Evolutionary conservation across 1,140 invertebrate genomes (phyloP).

Genomic region (Tetragnatha versicolor): DNA sequence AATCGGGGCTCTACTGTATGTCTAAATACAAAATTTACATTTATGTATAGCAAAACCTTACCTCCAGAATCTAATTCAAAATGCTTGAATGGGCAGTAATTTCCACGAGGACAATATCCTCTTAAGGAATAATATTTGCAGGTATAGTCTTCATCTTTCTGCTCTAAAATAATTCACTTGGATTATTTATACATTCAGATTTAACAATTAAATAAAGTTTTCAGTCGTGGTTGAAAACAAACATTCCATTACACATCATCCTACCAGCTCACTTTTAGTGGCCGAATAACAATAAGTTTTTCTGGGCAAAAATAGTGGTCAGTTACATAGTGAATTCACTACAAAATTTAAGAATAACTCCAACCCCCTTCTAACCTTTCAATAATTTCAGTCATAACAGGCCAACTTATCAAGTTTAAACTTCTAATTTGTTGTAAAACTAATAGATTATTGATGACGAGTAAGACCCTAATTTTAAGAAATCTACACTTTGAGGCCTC

Average conservation of each 20-base stretch:
- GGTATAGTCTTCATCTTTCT: slow-evolving; percentile 25
- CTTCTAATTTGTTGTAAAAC: too few relatives aligned
- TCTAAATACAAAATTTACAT: too few relatives aligned
- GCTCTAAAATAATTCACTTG: not conserved
- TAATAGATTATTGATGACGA: too few relatives aligned
- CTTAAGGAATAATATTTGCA: slow-evolving; percentile 39
- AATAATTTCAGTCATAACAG: too few relatives aligned
- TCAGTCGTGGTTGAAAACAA: not conserved
- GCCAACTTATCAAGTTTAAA: too few relatives aligned
- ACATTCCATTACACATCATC: not conserved
- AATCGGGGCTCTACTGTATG: too few relatives aligned
- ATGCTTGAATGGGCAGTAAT: slow-evolving; percentile 13
- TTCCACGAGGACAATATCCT: slow-evolving; percentile 6
- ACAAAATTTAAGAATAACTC: not conserved
- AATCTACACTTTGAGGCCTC: too few relatives aligned
- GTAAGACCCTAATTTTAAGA: too few relatives aligned
- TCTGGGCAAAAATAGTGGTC: not conserved
- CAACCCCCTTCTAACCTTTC: too few relatives aligned
- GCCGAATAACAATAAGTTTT: not conserved
- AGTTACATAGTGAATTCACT: not conserved
- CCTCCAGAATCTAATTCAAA: not conserved
- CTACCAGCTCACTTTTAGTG: not conserved
- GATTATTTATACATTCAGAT: not conserved
- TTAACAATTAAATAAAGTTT: not conserved
- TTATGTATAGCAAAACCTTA: too few relatives aligned